Evolutionary conservation across 2,888 invertebrate genomes (phyloP).

Genomic region (Junonia oenone): DNA sequence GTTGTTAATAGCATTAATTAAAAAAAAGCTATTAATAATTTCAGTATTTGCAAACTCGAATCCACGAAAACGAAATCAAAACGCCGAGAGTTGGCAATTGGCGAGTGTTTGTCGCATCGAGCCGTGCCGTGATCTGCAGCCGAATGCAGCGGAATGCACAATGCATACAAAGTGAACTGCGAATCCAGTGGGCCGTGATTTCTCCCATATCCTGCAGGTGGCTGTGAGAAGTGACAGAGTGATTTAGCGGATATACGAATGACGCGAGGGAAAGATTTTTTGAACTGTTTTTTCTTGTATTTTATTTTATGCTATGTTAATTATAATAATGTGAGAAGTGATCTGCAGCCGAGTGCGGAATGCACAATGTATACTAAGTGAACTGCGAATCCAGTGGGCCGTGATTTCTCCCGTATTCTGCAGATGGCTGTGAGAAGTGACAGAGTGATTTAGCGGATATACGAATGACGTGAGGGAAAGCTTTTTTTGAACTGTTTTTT

Average conservation of each 20-base stretch:
- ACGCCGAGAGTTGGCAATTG: conserved; percentile 52
- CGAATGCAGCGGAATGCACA: conserved; percentile 55
- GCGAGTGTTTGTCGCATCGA: conserved; percentile 57
- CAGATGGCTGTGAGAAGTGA: too few relatives aligned
- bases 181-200: conserved; percentile 56
- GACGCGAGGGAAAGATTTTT: background rate
- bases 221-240: conserved; percentile 30
- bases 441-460: too few relatives aligned
- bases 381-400: too few relatives aligned
- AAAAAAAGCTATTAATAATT: background rate
- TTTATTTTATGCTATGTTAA: background rate
- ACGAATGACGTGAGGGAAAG: too few relatives aligned
- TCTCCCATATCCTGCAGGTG: conserved; percentile 47
- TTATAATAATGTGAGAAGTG: too few relatives aligned
- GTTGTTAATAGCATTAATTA: background rate
- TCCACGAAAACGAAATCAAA: conserved; percentile 52
- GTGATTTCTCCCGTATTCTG: too few relatives aligned
- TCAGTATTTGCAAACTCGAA: conserved; percentile 4
- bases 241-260: conserved; percentile 10
- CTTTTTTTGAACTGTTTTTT: too few relatives aligned
- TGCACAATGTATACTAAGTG: too few relatives aligned
- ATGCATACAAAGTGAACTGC: conserved; percentile 61
- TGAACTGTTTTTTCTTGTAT: background rate
- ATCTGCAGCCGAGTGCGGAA: too few relatives aligned
- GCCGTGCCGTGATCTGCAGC: conserved; percentile 56